Evolutionary conservation across 1,140 invertebrate genomes (phyloP).

Genomic region (Chironomus tepperi): DNA sequence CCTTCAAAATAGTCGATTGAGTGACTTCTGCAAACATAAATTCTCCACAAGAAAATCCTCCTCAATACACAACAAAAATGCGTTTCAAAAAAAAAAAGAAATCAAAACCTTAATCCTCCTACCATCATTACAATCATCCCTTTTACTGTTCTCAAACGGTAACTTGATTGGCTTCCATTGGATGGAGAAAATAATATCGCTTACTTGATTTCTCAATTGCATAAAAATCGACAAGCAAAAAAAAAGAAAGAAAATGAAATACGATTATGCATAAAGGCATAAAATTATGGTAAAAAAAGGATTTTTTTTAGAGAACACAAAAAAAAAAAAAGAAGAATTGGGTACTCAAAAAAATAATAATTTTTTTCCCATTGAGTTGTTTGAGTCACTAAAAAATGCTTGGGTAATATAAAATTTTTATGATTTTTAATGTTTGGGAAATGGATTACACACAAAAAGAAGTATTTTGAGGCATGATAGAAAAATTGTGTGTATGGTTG

Average conservation of each 20-base stretch:
- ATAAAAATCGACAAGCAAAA: background rate
- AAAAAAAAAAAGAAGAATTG: background rate
- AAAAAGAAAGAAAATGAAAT: background rate
- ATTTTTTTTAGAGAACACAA: no score
- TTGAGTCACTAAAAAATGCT: background rate
- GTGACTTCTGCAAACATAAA: no score
- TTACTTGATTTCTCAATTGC: slow-evolving; percentile 11
- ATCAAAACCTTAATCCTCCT: background rate
- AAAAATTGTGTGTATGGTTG: background rate
- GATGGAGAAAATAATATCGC: background rate
- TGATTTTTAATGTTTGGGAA: slow-evolving; percentile 23
- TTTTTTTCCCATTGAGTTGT: slow-evolving; percentile 1
- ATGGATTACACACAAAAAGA: background rate
- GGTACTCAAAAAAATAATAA: slow-evolving; percentile 2
- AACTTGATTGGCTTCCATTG: slow-evolving; percentile 19
- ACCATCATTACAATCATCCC: background rate
- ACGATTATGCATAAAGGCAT: slow-evolving; percentile 20
- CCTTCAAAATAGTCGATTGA: no score
- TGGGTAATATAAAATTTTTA: slow-evolving; percentile 17
- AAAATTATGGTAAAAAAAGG: background rate
- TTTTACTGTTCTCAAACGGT: background rate
- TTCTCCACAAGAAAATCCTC: background rate
- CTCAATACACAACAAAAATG: background rate
- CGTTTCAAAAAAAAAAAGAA: background rate
- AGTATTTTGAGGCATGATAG: background rate